Percentiles rank a stretch among this genome's conserved stretches.
These are phyloP conservation scores for Meloidogyne floridensis DNA, from an alignment of 1,140 invertebrate genomes.

Conservation along the genomic window DNA sequence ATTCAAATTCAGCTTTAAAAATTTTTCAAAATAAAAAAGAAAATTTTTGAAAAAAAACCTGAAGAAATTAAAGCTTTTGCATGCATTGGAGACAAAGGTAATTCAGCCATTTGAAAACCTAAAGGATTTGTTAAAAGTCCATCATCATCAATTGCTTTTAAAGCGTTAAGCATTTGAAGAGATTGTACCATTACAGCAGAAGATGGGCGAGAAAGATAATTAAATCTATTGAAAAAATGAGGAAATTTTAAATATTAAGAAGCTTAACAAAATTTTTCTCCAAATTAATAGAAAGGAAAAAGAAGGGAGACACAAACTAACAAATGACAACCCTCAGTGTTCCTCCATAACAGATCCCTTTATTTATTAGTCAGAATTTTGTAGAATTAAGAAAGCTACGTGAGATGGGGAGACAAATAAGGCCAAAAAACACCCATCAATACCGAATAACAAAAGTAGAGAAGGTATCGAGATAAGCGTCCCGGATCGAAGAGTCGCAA, in stretches of 20 bases:
- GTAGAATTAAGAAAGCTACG: too few species aligned
- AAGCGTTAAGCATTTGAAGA: constrained; percentile 84
- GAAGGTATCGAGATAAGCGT: too few species aligned
- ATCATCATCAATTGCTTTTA: constrained; percentile 77
- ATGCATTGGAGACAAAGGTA: constrained; percentile 83
- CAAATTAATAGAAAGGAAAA: too few species aligned
- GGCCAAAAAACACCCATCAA: too few species aligned
- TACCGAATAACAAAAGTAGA: too few species aligned
- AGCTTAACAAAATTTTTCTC: too few species aligned
- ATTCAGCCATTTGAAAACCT: constrained; percentile 85
- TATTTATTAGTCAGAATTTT: too few species aligned
- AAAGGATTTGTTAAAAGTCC: constrained; percentile 80
- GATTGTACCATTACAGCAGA: constrained; percentile 78
- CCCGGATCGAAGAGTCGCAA: too few species aligned
- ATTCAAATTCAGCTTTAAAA: constrained; percentile 74
- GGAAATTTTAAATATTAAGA: background rate
- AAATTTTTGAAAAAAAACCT: constrained; percentile 56
- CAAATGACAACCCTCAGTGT: too few species aligned
- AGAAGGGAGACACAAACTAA: too few species aligned
- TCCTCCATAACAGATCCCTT: too few species aligned
- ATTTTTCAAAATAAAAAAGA: constrained; percentile 60
- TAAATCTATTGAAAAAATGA: constrained; percentile 67
- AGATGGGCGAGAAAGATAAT: constrained; percentile 82
- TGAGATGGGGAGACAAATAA: too few species aligned
- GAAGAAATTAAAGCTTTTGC: constrained; percentile 83